Percentiles rank a stretch among this genome's conserved stretches.
Evolutionary conservation across 1,140 invertebrate species (phyloP).

Genomic region (Zaprionus camerounensis): DNA sequence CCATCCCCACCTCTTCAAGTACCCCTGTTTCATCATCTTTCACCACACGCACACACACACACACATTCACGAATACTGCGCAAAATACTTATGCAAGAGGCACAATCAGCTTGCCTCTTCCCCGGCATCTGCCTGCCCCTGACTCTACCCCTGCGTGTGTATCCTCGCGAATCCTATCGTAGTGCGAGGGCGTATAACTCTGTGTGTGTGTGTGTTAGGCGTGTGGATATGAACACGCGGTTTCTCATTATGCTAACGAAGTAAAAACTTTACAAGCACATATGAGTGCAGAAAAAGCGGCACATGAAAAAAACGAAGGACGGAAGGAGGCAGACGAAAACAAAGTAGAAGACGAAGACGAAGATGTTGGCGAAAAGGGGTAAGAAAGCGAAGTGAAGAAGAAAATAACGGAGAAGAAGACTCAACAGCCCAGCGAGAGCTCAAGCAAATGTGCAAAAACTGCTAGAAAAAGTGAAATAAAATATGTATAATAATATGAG

Average conservation of each 20-base stretch:
- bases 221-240: constrained; percentile 78
- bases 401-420: constrained; percentile 37
- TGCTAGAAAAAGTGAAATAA: constrained; percentile 65
- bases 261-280: constrained; percentile 83
- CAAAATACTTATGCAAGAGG: constrained; percentile 73
- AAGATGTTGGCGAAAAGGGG: constrained; percentile 25
- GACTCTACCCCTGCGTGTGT: constrained; percentile 8
- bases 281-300: constrained; percentile 62
- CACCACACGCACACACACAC: constrained; percentile 17
- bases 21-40: background rate
- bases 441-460: constrained; percentile 54
- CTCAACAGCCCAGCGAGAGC: constrained; percentile 62
- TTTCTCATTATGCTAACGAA: constrained; percentile 84
- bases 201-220: constrained; percentile 30
- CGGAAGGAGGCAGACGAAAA: background rate
- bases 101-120: constrained; percentile 65
- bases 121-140: background rate
- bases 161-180: constrained; percentile 28
- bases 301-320: background rate
- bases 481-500: constrained; percentile 79
- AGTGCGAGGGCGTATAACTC: constrained; percentile 17
- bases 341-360: background rate
- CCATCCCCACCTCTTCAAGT: background rate
- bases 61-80: constrained; percentile 25
- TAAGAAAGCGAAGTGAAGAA: constrained; percentile 51